Evolutionary conservation across 1,140 invertebrate species (phyloP), one percentile per base, ranked within the genome.

Genomic region (Centruroides vittatus): DNA sequence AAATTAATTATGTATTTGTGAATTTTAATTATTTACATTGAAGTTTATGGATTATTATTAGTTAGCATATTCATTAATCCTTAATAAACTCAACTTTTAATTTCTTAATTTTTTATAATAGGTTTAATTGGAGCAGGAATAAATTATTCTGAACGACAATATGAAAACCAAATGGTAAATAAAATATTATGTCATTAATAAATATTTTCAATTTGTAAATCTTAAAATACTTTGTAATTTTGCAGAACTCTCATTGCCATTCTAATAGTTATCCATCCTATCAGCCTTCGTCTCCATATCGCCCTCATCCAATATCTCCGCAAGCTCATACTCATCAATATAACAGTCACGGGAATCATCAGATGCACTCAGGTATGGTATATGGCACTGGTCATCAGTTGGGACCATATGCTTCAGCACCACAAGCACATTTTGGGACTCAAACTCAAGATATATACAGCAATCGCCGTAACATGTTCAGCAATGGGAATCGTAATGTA

Each of bases 91-190:
- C 23, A 23, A 23, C 23, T 23, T 23, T 23, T 23, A 23, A 23
- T 23, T 23, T 23, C 23, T 2, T 23, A 23, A 41, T 58, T n/a
- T 54, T 58, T 55, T 34, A 46, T 61, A 58, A 46, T 48, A 65
- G 64, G 64, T 54, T 57, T 60, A 51, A 61, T 65, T 60, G 64
- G 60, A 57, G 59, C 64, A 58, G 64, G 58, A 35, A 59, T 65
- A 60, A 60, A 59, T 58, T 65, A 65, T 47, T 60, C 64, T n/a
- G 64, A 65, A 55, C 60, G 60, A 60, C 58, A 60, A 5, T 65
- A 65, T 60, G 64, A 65, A 60, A 65, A 61, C 60, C 64, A 65
- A 58, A 65, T 65, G 60, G 64, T 65, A 57, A 61, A 5, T 47
- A 36, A 50, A 13, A 54, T 48, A 34, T 9, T 9, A 36, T 49